Evolutionary conservation across 2,113 vertebrate species (phyloP).

Genomic region (Aegotheles bennettii): DNA sequence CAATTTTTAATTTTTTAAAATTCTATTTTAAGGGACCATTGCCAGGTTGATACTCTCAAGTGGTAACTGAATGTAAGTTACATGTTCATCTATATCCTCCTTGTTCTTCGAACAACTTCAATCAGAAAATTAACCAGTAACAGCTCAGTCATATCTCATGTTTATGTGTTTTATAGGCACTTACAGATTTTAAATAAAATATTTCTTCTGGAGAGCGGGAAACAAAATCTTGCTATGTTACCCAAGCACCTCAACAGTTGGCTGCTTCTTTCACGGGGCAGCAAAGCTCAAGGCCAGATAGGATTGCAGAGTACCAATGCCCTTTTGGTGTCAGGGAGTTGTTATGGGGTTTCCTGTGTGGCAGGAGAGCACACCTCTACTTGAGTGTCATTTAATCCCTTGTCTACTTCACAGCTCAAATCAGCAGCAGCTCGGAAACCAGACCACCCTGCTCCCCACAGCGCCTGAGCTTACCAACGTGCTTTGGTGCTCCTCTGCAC

Average conservation of each 20-base stretch:
- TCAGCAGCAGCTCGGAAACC: accelerated
- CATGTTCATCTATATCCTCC: not conserved
- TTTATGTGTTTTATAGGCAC: not conserved
- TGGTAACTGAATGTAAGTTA: not conserved
- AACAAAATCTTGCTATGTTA: not conserved
- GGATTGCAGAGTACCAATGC: no score
- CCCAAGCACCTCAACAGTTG: not conserved
- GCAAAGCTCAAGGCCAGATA: not conserved
- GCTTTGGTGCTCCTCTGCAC: not conserved
- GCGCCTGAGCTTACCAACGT: accelerated
- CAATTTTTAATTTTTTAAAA: not conserved
- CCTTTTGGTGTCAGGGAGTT: not conserved
- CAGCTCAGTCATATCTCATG: not conserved
- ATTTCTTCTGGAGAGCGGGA: not conserved
- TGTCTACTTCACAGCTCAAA: not conserved
- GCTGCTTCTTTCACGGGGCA: not conserved
- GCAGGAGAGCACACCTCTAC: no score
- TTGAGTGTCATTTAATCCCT: accelerated
- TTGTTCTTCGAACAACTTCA: not conserved
- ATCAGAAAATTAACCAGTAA: not conserved
- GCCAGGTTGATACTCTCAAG: not conserved
- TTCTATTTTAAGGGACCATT: not conserved
- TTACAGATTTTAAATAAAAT: not conserved
- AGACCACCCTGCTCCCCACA: accelerated
- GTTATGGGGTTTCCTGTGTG: not conserved